Percentiles rank a stretch among this genome's conserved stretches.
phyloP scores from a whole-genome alignment of 2,113 vertebrate genomes.

The Sylvicapra grimmia region DNA sequence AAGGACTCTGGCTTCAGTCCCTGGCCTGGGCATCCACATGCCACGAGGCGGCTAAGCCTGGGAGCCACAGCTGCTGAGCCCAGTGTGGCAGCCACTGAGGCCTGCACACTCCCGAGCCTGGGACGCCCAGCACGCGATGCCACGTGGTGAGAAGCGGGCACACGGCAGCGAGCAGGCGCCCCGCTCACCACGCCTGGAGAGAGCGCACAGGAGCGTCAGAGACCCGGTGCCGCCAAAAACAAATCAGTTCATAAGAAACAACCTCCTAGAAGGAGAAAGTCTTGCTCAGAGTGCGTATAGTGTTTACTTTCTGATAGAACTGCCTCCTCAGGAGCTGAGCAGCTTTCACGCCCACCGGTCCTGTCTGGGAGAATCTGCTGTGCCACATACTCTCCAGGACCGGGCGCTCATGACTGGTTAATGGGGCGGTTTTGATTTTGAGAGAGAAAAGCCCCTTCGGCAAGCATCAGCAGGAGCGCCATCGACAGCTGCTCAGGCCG shows the following conservation, averaged over 20 bases:
- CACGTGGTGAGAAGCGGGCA: fast-evolving
- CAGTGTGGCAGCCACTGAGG: background rate
- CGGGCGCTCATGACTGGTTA: background rate
- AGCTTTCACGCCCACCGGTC: background rate
- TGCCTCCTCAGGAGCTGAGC: background rate
- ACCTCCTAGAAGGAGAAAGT: background rate
- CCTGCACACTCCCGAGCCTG: background rate
- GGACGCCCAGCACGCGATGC: fast-evolving
- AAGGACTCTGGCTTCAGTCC: background rate
- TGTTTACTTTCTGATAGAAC: background rate
- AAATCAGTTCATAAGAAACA: background rate
- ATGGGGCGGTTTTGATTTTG: background rate
- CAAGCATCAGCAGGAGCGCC: background rate
- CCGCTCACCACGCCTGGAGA: fast-evolving
- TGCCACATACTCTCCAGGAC: background rate
- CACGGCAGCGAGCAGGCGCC: fast-evolving
- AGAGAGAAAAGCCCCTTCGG: too few species aligned
- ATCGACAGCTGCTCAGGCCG: background rate
- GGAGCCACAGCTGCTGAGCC: background rate
- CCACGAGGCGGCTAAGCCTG: background rate
- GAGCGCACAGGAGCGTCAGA: background rate
- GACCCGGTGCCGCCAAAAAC: fast-evolving
- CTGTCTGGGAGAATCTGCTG: background rate
- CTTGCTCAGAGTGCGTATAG: background rate
- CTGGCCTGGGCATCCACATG: background rate